Evolutionary conservation across 1,140 invertebrate species (phyloP).

Genomic region (Magallana angulata): DNA sequence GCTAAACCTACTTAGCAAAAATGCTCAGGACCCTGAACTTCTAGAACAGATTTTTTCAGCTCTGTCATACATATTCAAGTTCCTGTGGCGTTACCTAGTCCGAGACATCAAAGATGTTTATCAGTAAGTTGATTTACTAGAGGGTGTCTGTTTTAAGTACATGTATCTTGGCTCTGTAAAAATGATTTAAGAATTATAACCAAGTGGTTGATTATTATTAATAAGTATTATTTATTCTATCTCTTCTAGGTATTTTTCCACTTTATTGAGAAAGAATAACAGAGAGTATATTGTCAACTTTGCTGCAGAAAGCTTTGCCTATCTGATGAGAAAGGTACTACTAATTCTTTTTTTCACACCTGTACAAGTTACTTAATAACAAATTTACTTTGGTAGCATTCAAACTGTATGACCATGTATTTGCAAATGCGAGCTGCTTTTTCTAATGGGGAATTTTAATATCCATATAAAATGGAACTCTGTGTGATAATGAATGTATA

Average conservation of each 20-base stretch:
- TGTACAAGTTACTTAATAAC: too few relatives aligned
- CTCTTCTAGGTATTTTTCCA: slow-evolving; percentile 84
- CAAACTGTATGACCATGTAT: too few relatives aligned
- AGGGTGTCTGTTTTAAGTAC: too few relatives aligned
- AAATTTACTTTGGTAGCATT: too few relatives aligned
- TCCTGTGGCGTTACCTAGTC: slow-evolving; percentile 89
- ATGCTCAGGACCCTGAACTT: slow-evolving; percentile 86
- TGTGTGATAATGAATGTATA: too few relatives aligned
- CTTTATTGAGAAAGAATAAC: slow-evolving; percentile 86
- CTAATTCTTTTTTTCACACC: too few relatives aligned
- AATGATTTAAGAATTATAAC: too few relatives aligned
- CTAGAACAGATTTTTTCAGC: slow-evolving; percentile 91
- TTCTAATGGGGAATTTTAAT: too few relatives aligned
- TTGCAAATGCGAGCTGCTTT: too few relatives aligned
- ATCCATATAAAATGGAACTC: too few relatives aligned
- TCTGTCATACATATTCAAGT: slow-evolving; percentile 93
- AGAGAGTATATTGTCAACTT: slow-evolving; percentile 93
- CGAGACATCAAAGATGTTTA: slow-evolving; percentile 89
- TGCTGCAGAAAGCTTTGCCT: slow-evolving; percentile 96
- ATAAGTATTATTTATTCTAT: neutral
- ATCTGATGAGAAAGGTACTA: slow-evolving; percentile 91
- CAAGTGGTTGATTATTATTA: too few relatives aligned
- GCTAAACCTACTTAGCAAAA: slow-evolving; percentile 87
- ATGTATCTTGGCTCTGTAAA: too few relatives aligned
- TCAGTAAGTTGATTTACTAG: slow-evolving; percentile 61